Evolutionary conservation across 1,140 invertebrate genomes (phyloP).

Genomic region (Panagrolaimus sp.): DNA sequence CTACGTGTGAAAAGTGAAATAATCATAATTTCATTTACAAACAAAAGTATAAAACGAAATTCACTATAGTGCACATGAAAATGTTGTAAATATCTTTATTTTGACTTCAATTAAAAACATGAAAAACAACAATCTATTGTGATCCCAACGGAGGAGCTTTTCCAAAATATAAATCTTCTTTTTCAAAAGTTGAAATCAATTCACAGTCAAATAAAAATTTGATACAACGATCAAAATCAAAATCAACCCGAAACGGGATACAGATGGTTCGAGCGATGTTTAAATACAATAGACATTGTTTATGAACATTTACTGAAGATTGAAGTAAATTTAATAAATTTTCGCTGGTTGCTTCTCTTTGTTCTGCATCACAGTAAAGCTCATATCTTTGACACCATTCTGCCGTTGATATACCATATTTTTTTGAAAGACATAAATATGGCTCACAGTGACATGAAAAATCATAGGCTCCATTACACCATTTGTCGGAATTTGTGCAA

Average conservation of each 20-base stretch:
- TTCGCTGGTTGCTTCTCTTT: constrained; percentile 4
- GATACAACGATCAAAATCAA: constrained; percentile 20
- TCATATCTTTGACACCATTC: constrained; percentile 31
- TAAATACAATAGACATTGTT: constrained; percentile 23
- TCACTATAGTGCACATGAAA: background rate
- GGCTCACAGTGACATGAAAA: constrained; percentile 20
- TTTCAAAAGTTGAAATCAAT: constrained; percentile 23
- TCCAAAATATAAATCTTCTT: constrained; percentile 19
- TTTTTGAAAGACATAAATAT: constrained; percentile 20
- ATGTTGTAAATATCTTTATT: constrained; percentile 7
- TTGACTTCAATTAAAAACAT: constrained; percentile 8
- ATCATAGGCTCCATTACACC: background rate
- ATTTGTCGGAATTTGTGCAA: constrained; percentile 7
- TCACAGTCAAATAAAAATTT: constrained; percentile 29
- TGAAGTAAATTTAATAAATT: constrained; percentile 20
- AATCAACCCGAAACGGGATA: constrained; percentile 22
- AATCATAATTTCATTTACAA: background rate
- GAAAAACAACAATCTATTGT: background rate
- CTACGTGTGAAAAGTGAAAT: no score
- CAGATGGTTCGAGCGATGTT: constrained; percentile 18
- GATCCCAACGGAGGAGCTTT: background rate
- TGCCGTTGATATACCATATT: constrained; percentile 21
- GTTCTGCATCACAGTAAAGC: constrained; percentile 26
- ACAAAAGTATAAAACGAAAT: background rate
- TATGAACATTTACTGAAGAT: constrained; percentile 21